Percentiles rank a stretch among this genome's conserved stretches.
phyloP scores from a whole-genome alignment of 2,113 vertebrate genomes.

The Macaca fascicularis region T2T-MFA8v1.1 NC_088384.1:104174501-104175000 shows the following conservation, averaged over 20 bases:
- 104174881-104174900: not conserved
- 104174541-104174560: not conserved
- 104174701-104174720: not conserved
- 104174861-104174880: not conserved
- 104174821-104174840: not conserved
- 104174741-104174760: not conserved
- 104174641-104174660: not conserved
- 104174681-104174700: not conserved
- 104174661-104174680: not conserved
- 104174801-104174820: not conserved
- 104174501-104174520: too few relatives aligned
- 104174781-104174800: too few relatives aligned
- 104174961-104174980: not conserved
- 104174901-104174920: not conserved
- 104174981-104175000: not conserved
- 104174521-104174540: not conserved
- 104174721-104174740: not conserved
- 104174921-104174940: not conserved
- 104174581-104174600: not conserved
- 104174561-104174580: not conserved
- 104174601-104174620: accelerated
- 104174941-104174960: not conserved
- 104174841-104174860: not conserved
- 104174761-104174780: not conserved
- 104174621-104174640: not conserved